phyloP scores from a whole-genome alignment of 2,797 vertebrate species.

The Acipenser ruthenus region DNA sequence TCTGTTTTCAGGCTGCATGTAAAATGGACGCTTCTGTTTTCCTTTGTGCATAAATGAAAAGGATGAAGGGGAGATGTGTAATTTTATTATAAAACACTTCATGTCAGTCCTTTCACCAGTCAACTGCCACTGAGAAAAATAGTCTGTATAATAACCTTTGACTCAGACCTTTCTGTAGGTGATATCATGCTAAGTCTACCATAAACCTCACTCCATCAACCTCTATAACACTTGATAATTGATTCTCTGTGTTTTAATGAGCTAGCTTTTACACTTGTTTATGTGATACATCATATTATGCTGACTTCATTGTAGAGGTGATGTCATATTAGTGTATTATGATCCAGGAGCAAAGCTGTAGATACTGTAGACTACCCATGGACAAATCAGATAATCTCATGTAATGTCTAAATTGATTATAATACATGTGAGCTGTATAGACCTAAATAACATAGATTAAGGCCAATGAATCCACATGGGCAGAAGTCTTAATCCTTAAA shows the following conservation, averaged over 20 bases:
- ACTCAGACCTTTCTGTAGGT: not conserved
- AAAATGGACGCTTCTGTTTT: slow-evolving; percentile 12
- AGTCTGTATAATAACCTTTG: not conserved
- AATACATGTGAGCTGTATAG: too few relatives aligned
- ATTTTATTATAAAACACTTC: slow-evolving; percentile 3
- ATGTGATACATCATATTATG: not conserved
- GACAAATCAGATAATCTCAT: too few relatives aligned
- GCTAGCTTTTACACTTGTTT: not conserved
- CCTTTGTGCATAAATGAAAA: slow-evolving; percentile 2
- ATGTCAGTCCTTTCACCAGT: not conserved
- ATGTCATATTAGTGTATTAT: slow-evolving; percentile 15
- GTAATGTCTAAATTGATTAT: too few relatives aligned
- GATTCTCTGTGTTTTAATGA: slow-evolving; percentile 2
- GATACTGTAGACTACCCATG: too few relatives aligned
- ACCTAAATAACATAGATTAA: too few relatives aligned
- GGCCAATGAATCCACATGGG: too few relatives aligned
- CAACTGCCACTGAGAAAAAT: not conserved
- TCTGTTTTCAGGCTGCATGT: slow-evolving; percentile 4
- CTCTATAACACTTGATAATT: slow-evolving; percentile 2
- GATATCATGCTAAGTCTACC: slow-evolving; percentile 6
- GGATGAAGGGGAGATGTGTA: not conserved
- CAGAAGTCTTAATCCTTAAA: too few relatives aligned
- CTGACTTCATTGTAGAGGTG: slow-evolving; percentile 22
- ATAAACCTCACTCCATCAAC: not conserved
- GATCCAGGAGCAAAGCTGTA: not conserved